Evolutionary conservation across 30 jellyfish, hydroid and myxozoan genomes (phyloP).

Genomic region (Cassiopea xamachana): DNA sequence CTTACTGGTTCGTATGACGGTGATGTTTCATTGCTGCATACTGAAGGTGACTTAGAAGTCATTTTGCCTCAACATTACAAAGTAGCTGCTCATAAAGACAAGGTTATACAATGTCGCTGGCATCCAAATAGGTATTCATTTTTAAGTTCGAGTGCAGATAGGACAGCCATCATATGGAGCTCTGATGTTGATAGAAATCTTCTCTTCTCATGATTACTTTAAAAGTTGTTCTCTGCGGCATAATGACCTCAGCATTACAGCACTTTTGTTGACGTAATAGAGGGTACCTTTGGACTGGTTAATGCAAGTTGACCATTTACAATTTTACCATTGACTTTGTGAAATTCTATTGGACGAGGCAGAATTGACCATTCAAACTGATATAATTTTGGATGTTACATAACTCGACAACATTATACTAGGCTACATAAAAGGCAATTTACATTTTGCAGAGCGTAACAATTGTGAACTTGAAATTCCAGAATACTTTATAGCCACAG

Average conservation of each 20-base stretch:
- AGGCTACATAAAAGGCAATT: background rate
- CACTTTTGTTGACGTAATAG: background rate
- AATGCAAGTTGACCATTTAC: background rate
- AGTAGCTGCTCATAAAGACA: constrained; percentile 91
- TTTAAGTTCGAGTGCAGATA: constrained; percentile 94
- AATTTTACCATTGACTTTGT: background rate
- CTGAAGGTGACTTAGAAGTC: constrained; percentile 70
- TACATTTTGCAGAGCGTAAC: background rate
- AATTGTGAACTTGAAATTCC: background rate
- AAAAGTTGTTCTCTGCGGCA: background rate
- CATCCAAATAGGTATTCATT: constrained; percentile 88
- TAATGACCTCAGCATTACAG: background rate
- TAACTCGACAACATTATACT: background rate
- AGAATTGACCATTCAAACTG: background rate
- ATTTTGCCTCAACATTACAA: constrained; percentile 87
- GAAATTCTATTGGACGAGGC: background rate
- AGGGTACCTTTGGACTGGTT: background rate
- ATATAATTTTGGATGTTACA: background rate
- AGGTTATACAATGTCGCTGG: constrained; percentile 99
- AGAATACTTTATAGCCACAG: background rate
- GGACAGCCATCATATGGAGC: constrained; percentile 92
- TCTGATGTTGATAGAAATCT: constrained; percentile 33
- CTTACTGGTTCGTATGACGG: constrained; percentile 95
- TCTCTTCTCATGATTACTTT: constrained; percentile 26
- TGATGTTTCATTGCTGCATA: constrained; percentile 73